A percentile compares a stretch with the other conserved stretches of the same genome.
Evolutionary conservation across 2,888 invertebrate genomes (phyloP).

Genomic region (Drosophila kambysellisi): DNA sequence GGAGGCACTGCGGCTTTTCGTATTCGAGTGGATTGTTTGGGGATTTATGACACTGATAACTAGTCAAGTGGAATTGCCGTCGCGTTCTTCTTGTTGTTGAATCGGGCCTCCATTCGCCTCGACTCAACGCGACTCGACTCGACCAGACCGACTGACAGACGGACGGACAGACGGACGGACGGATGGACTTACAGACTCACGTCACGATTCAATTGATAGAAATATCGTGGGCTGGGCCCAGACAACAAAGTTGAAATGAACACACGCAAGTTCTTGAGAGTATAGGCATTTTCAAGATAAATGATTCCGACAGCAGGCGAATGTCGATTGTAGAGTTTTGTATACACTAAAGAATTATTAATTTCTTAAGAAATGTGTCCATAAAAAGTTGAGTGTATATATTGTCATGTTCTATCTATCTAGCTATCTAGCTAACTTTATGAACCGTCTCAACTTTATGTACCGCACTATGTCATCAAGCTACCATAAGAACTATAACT

Average conservation of each 20-base stretch:
- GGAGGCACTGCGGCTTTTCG: constrained; percentile 52
- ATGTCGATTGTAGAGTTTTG: constrained; percentile 1
- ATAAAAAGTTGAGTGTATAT: background rate
- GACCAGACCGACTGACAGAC: constrained; percentile 8
- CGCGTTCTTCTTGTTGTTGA: constrained; percentile 39
- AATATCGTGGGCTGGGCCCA: constrained; percentile 44
- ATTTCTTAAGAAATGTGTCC: constrained; percentile 1
- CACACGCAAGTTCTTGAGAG: constrained; percentile 22
- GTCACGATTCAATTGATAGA: constrained; percentile 70
- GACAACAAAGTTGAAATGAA: constrained; percentile 29
- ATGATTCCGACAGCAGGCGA: background rate
- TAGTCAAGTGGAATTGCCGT: constrained; percentile 70
- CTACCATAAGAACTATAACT: background rate
- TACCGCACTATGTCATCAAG: background rate
- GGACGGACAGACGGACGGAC: background rate
- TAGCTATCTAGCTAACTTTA: background rate
- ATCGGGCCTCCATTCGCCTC: constrained; percentile 9
- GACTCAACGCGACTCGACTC: background rate
- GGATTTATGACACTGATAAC: constrained; percentile 76
- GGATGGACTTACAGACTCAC: constrained; percentile 36
- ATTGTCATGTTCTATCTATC: background rate
- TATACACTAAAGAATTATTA: background rate
- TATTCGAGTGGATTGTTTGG: constrained; percentile 71
- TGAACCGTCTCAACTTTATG: no score
- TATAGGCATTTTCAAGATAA: background rate